phyloP scores from a whole-genome alignment of 2,113 vertebrate species.

The Sylvicapra grimmia region DNA sequence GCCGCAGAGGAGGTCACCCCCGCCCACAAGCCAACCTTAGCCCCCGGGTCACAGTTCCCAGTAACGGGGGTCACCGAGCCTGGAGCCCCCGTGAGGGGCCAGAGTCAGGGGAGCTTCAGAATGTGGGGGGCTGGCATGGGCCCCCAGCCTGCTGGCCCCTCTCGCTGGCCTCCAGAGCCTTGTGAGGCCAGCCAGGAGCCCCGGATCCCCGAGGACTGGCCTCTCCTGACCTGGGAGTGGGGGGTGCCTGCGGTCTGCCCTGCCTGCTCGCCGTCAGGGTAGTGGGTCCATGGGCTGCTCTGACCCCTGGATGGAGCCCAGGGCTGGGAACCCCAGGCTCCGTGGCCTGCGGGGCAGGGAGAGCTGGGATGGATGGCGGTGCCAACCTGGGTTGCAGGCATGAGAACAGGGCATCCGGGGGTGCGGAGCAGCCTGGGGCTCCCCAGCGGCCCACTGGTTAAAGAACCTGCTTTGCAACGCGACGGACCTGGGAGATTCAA shows the following conservation, averaged over 20 bases:
- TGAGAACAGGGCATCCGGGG: background rate
- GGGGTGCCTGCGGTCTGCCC: background rate
- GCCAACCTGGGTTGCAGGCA: background rate
- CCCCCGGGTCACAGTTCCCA: background rate
- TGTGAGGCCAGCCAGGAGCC: background rate
- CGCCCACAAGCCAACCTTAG: background rate
- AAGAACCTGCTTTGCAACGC: background rate
- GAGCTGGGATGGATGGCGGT: background rate
- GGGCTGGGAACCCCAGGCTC: background rate
- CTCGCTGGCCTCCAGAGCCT: background rate
- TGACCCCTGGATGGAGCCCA: background rate
- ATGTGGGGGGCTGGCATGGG: background rate
- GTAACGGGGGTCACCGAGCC: background rate
- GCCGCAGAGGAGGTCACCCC: background rate
- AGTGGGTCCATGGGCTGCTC: background rate
- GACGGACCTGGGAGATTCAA: background rate
- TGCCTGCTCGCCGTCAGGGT: background rate
- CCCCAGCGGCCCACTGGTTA: background rate
- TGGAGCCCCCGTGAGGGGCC: background rate
- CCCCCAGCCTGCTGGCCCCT: background rate
- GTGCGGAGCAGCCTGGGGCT: background rate
- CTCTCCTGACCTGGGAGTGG: background rate
- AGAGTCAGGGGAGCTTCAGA: background rate
- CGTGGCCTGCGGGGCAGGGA: background rate
- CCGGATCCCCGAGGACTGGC: background rate